Conservation (phyloP, 2,797 vertebrate species). For the Oreortyx pictus region DNA sequence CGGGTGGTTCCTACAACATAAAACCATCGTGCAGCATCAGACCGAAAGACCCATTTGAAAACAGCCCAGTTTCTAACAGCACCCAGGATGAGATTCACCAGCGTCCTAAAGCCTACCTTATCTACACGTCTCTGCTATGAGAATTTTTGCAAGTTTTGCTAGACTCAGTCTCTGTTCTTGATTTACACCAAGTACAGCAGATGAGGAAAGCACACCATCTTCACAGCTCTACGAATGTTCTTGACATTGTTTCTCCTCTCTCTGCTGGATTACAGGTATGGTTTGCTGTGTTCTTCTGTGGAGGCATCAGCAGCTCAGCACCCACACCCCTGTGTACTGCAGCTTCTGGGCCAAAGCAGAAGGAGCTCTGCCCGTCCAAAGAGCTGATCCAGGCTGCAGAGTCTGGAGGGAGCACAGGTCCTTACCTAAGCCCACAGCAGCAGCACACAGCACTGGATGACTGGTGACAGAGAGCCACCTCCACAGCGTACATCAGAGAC, state of each 20-base stretch:
- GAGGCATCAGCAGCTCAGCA: not conserved
- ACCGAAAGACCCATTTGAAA: not conserved
- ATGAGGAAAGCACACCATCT: not conserved
- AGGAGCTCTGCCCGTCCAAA: not conserved
- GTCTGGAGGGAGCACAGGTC: not conserved
- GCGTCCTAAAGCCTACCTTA: not conserved
- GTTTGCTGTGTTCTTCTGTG: not conserved
- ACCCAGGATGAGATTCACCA: not conserved
- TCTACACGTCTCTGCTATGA: not conserved
- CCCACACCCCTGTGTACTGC: not conserved
- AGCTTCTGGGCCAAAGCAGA: not conserved
- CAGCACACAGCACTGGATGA: not conserved
- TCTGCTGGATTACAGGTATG: not conserved
- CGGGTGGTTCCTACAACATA: not conserved
- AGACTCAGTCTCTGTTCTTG: not conserved
- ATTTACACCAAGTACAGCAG: not conserved
- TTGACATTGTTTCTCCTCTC: not conserved
- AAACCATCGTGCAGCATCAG: accelerated
- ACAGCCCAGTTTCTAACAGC: not conserved
- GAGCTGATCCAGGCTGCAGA: not conserved
- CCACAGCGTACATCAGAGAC: not conserved
- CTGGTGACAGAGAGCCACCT: not conserved
- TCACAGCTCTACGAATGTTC: not conserved
- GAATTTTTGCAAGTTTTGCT: not conserved
- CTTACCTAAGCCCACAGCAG: not conserved